A percentile compares a stretch with the other conserved stretches of the same genome.
Evolutionary conservation across 2,113 vertebrate species (phyloP).

Genomic region (Hypocryptadius cinnamomeus): DNA sequence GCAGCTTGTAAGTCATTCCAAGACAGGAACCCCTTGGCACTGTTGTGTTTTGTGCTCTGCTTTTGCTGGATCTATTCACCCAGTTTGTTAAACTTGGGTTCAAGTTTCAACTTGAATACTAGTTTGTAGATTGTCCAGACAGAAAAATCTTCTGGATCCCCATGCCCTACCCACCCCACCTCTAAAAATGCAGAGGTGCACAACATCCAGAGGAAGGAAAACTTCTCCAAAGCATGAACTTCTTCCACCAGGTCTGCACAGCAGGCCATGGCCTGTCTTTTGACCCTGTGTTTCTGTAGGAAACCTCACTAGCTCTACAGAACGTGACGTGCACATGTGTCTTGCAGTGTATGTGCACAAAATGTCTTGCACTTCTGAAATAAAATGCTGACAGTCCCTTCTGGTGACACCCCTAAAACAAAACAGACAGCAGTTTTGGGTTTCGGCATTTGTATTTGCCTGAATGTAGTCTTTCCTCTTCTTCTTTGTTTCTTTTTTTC

Average conservation of each 20-base stretch:
- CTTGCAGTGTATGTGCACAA: background rate
- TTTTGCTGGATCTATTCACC: background rate
- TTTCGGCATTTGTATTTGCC: background rate
- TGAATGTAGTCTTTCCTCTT: background rate
- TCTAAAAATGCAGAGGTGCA: background rate
- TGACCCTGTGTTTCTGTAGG: background rate
- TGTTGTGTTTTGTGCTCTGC: background rate
- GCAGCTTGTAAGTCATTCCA: background rate
- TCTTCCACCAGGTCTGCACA: background rate
- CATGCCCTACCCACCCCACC: rapidly evolving
- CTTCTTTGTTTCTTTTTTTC: background rate
- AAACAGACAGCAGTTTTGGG: background rate
- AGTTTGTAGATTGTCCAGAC: background rate
- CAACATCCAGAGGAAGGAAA: background rate
- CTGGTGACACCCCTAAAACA: background rate
- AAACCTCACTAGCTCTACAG: background rate
- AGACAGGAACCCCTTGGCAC: background rate
- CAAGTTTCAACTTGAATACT: background rate
- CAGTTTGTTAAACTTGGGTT: background rate
- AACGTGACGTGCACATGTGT: background rate
- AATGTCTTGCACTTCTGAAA: background rate
- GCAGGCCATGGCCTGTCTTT: background rate
- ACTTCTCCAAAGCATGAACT: background rate
- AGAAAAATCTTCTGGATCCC: background rate
- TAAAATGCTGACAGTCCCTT: background rate